phyloP scores from a whole-genome alignment of 2,888 invertebrate species.

The Megastigmus dorsalis region DNA sequence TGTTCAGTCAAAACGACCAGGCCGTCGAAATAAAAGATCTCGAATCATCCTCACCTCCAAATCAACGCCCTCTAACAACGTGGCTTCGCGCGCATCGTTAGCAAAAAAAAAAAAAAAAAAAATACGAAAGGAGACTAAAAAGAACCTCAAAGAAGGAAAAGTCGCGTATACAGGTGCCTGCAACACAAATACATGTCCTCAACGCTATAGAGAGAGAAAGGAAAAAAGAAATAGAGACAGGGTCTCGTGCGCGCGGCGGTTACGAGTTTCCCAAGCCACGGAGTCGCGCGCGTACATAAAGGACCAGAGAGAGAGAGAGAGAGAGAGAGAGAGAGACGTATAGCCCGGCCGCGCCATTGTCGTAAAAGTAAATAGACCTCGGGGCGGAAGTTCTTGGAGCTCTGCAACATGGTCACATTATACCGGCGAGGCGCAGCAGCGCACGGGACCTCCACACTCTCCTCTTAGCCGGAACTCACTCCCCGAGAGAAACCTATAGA shows the following conservation, averaged over 20 bases:
- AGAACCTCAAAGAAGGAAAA: no score
- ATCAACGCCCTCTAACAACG: no score
- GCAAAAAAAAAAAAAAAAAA: not conserved
- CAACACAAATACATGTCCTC: no score
- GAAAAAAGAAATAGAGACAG: not conserved
- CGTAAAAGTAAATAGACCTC: constrained; percentile 48
- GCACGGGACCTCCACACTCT: no score
- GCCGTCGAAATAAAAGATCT: no score
- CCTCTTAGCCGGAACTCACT: not conserved
- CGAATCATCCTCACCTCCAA: no score
- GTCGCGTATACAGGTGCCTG: no score
- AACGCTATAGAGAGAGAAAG: not conserved
- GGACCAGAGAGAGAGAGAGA: no score
- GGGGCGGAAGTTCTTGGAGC: constrained; percentile 27
- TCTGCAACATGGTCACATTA: not conserved
- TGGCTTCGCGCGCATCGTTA: not conserved
- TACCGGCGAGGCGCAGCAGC: no score
- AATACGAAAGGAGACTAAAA: not conserved
- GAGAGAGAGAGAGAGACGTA: not conserved
- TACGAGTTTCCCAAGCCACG: constrained; percentile 21
- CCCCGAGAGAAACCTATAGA: not conserved
- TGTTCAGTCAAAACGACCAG: no score
- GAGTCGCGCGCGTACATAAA: not conserved
- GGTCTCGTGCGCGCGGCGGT: not conserved
- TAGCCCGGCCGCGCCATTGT: constrained; percentile 37